Base-by-base conservation (phyloP, 2,797 vertebrate genomes). In the Gymnocypris eckloni region DNA sequence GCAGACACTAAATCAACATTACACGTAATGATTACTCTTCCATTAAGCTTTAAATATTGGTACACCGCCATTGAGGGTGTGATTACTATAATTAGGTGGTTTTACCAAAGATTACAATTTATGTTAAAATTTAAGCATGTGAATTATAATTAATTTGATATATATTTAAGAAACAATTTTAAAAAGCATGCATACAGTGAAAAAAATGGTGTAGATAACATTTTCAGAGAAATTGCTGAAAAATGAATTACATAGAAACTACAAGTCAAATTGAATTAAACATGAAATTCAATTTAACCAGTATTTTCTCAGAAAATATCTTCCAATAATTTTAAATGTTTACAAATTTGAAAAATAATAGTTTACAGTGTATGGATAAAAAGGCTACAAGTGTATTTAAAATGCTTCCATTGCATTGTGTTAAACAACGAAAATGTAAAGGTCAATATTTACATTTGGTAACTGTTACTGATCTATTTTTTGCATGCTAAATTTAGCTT, bases 1-100 rank as follows among this genome's bases (percentile, higher is more conserved):
- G 37, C 12, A 79, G 69, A 86, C 78, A 66, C 43, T 86, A 86
- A 81, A 86, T 86, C 84, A 73, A 73, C 84, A 80, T 85, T 52
- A 41, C 69, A 80, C 41, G 2, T 15, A 61, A 66, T 64, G 28
- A 73, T 85, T 73, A 43, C 77, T 85, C 54, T 73, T 85, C 28
- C 41, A 28, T 37, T 20, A 28, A 52, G 69, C 41, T 86, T 73
- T 75, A 86, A 86, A 81, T 75, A 86, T 86, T 50, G 78, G 81
- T 81, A 75, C 56, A 10, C 67, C 10, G 41, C 56, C 54, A 72
- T 16, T 66, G 33, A 52, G 28, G 6, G 15, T 73, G 41, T 80
- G 39, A 86, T 22, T 54, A 16, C 33, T 86, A 73, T 50, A 73
- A 80, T 64, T 66, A 72, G 69, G 66, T 56, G 16, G 11, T 37